Conservation (phyloP, 2,797 vertebrate species). For the Buphagus erythrorhynchus region DNA sequence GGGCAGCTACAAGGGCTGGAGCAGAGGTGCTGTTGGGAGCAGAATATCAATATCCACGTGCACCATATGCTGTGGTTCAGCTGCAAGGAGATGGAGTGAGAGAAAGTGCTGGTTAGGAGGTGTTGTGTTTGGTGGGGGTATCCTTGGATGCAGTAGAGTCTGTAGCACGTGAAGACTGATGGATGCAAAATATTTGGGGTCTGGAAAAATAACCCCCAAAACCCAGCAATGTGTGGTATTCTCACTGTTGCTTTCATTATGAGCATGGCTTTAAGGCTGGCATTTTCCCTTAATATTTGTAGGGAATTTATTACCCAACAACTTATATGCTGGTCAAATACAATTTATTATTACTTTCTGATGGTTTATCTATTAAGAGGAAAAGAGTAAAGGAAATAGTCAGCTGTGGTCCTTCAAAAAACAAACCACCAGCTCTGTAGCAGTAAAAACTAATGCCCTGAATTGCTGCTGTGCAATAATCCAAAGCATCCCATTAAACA, state of each 20-base stretch:
- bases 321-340: not conserved
- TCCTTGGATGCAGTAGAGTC: not conserved
- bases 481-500: not conserved
- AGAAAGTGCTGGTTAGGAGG: not conserved
- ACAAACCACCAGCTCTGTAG: not conserved
- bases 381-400: not conserved
- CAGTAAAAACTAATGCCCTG: not conserved
- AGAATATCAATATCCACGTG: not conserved
- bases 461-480: not conserved
- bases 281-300: not conserved
- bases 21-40: not conserved
- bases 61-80: not conserved
- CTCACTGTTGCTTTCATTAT: not conserved
- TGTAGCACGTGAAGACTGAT: not conserved
- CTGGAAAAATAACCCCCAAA: not conserved
- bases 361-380: not conserved
- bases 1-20: not conserved
- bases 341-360: not conserved
- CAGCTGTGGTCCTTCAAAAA: not conserved
- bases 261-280: not conserved
- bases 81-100: not conserved
- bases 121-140: not conserved
- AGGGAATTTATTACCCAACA: not conserved
- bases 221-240: not conserved
- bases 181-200: not conserved